Evolutionary conservation across 37 sponge, comb jelly and placozoan genomes (phyloP), one percentile per base, ranked within the genome.

Genomic region (Petrosia ficiformis): DNA sequence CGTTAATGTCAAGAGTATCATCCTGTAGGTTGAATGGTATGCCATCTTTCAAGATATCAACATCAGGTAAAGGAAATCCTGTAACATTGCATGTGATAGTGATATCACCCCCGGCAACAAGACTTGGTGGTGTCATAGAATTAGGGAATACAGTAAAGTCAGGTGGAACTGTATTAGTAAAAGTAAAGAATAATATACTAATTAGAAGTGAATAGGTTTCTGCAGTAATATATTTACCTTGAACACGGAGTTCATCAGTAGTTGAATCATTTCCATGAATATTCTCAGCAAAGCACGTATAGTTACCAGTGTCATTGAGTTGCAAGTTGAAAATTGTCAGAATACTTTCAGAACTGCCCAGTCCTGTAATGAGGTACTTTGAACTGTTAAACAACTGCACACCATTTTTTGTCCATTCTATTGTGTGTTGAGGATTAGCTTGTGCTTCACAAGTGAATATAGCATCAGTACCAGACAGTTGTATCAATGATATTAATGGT

Each of bases 391-490:
- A 10, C 54, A 48, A 16, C 54, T 48, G 14, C 54, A 48, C 54
- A 19, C 54, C 54, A 48, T 48, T 16, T 16, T 48, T 48, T 16
- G 0, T 36, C 77, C 77, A 76, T 64, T 39, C 43, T 28, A 39
- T 41, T 40, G 59, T 61, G 39, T 64, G 61, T 34, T 42, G 28
- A 39, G 65, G 65, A 8, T 42, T 61, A 41, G 65, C 0, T 14
- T 48, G 66, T n/a, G 38, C 44, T 39, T 21, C 66, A 33, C 68
- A 67, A 67, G 5, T 3, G 68, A 67, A 67, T 2, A 67, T 4
- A 3, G 68, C 68, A 67, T 67, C 4, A 33, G 5, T 33, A 35
- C 31, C 68, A 19, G 54, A 19, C 54, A 48, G 54, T 16, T 48
- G 54, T 16, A 10, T 48, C 54, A 48, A 16, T 19, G 54, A 37